phyloP scores from a whole-genome alignment of 2,888 invertebrate genomes.

The Eupeodes latifasciatus region DNA sequence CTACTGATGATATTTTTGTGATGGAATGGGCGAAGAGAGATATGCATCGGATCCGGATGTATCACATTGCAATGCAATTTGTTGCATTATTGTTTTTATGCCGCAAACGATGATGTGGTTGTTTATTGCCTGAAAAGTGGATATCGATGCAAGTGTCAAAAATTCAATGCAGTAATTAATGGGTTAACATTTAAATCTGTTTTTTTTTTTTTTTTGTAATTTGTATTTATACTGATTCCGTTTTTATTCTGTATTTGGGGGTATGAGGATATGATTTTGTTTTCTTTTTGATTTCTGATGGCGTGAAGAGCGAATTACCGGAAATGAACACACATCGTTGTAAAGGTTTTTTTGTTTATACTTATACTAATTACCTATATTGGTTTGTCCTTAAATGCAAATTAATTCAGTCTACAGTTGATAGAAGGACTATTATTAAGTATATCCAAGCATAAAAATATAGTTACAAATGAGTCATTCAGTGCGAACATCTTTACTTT shows the following conservation, averaged over 20 bases:
- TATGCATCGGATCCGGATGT: slow-evolving; percentile 51
- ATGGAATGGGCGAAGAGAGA: slow-evolving; percentile 3
- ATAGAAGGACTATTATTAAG: background rate
- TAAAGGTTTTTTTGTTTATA: slow-evolving; percentile 3
- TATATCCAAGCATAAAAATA: background rate
- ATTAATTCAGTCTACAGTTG: background rate
- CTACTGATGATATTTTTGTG: background rate
- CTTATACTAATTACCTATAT: background rate
- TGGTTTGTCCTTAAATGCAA: background rate
- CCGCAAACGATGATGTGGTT: slow-evolving; percentile 67
- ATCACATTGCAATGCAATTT: slow-evolving; percentile 71
- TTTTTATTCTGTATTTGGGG: background rate
- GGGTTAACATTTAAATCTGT: slow-evolving; percentile 74
- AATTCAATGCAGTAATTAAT: slow-evolving; percentile 72
- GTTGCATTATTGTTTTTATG: slow-evolving; percentile 73
- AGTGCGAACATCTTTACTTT: too few species aligned
- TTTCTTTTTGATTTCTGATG: background rate
- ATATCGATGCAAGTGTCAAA: slow-evolving; percentile 75
- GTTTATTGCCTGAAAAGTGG: slow-evolving; percentile 75
- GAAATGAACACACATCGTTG: slow-evolving; percentile 17
- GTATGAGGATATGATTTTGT: slow-evolving; percentile 23
- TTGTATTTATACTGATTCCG: background rate
- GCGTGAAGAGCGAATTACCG: slow-evolving; percentile 9
- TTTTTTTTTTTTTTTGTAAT: slow-evolving; percentile 25
- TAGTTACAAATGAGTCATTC: too few species aligned